Base-by-base conservation (phyloP, 1,140 invertebrate genomes). In the Microplitis demolitor region DNA sequence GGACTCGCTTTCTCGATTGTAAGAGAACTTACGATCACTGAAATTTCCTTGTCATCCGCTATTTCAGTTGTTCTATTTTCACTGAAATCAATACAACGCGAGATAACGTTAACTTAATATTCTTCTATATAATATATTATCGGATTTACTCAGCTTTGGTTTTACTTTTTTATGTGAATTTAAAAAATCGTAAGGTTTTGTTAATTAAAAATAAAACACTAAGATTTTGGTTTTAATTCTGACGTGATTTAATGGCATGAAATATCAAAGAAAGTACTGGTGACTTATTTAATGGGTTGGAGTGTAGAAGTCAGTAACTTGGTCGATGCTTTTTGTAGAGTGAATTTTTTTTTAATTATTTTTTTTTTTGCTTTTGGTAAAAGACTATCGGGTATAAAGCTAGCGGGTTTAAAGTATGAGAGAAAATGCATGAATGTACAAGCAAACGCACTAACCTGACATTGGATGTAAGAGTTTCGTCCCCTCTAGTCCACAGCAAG, bases 11-110 rank as follows among this genome's bases (percentile, higher is more conserved):
- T 88, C 72, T 89, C 88, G 31, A 91, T 88, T 72, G 87, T 79
- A 66, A 91, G 85, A 24, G 89, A 88, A 73, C 88, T 90, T 69
- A 89, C 84, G 67, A 90, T 88, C 73, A 89, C 87, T 69, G 88
- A 87, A 68, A 88, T 76, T 73, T 87, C 85, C 74, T 79, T 81
- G 56, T 81, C 82, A 14, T 79, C 83, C 67, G 85, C 81, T 63
- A 87, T 83, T 80, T 89, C 88, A 13, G 83, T 89, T 69, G 88
- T 90, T 77, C 88, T 88, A 75, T 89, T 89, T 78, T 83, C 84
- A 71, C 85, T 87, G 80, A 31, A 79, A 82, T 33, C 70, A 77
- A 77, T 77, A 66, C 4, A 63, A 13, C 16, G 5, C 13, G n/a
- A 1, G 2, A 5, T 13, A 24, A 24, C 24, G 24, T 54, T 54